A percentile compares a stretch with the other conserved stretches of the same genome.
Evolutionary conservation across 2,797 vertebrate species (phyloP).

Genomic region (Xenentodon cancila): DNA sequence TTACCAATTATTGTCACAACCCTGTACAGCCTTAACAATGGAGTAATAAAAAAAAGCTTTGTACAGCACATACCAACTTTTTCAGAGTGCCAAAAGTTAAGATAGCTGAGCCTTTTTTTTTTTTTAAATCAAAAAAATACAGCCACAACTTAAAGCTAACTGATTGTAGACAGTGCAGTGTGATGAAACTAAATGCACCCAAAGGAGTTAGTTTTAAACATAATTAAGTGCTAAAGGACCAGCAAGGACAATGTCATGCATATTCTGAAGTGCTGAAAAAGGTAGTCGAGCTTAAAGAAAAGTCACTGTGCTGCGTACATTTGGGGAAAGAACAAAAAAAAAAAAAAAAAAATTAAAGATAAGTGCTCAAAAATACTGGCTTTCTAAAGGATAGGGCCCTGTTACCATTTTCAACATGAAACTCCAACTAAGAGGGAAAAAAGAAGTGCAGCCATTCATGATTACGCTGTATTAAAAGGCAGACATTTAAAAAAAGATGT

Average conservation of each 20-base stretch:
- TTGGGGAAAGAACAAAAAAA: constrained; percentile 50
- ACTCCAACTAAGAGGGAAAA: constrained; percentile 39
- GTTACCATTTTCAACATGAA: constrained; percentile 51
- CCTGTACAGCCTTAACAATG: constrained; percentile 98
- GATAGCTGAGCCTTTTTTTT: constrained; percentile 79
- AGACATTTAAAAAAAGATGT: constrained; percentile 63
- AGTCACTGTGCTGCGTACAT: constrained; percentile 67
- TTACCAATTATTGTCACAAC: constrained; percentile 99
- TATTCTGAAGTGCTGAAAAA: constrained; percentile 83
- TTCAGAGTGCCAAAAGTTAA: constrained; percentile 86
- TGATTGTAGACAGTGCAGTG: constrained; percentile 85
- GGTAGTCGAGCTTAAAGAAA: constrained; percentile 79
- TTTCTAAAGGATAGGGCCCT: constrained; percentile 59
- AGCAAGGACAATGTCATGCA: constrained; percentile 65
- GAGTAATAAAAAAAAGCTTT: constrained; percentile 97
- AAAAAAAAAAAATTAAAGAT: constrained; percentile 51
- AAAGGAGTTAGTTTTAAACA: constrained; percentile 74
- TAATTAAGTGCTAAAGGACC: constrained; percentile 78
- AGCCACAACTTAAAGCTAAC: constrained; percentile 82
- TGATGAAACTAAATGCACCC: constrained; percentile 83
- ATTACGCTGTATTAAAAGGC: constrained; percentile 73
- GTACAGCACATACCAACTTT: constrained; percentile 96
- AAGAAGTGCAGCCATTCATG: constrained; percentile 73
- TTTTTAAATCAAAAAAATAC: constrained; percentile 80
- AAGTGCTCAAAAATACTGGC: constrained; percentile 79